A percentile compares a stretch with the other conserved stretches of the same genome.
These are phyloP conservation scores for Sphaerophoria taeniata DNA, from an alignment of 2,888 invertebrate genomes.

Conservation along the genomic window DNA sequence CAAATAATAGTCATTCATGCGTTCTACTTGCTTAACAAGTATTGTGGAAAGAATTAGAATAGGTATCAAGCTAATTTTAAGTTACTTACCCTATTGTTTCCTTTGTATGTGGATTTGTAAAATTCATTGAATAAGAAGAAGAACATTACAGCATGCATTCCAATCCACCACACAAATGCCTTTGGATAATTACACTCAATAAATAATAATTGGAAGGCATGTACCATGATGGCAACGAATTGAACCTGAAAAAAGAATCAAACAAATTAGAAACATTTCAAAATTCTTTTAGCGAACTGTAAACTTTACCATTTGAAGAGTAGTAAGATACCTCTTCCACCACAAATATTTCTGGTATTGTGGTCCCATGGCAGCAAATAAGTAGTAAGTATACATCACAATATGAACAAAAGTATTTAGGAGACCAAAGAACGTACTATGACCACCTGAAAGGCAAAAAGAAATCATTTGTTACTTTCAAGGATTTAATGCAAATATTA, in stretches of 20 bases:
- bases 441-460: conserved; percentile 87
- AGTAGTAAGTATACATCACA: conserved; percentile 97
- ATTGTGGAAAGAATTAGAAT: neutral
- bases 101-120: conserved; percentile 91
- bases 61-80: neutral
- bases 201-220: conserved; percentile 96
- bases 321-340: conserved; percentile 98
- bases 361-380: conserved; percentile 95
- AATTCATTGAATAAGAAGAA: conserved; percentile 97
- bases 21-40: too few relatives aligned
- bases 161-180: conserved; percentile 98
- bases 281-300: neutral
- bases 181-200: conserved; percentile 96
- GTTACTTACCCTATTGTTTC: conserved; percentile 80
- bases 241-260: conserved; percentile 86
- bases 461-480: conserved; percentile 17
- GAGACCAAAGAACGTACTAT: conserved; percentile 97
- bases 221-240: conserved; percentile 94
- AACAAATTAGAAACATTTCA: conserved; percentile 15
- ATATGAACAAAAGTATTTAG: conserved; percentile 98
- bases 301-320: conserved; percentile 92
- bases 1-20: too few relatives aligned
- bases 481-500: neutral
- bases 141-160: conserved; percentile 97
- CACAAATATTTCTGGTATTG: conserved; percentile 93